Evolutionary conservation across 2,797 vertebrate species (phyloP).

Genomic region (Enteromius anoplus): DNA sequence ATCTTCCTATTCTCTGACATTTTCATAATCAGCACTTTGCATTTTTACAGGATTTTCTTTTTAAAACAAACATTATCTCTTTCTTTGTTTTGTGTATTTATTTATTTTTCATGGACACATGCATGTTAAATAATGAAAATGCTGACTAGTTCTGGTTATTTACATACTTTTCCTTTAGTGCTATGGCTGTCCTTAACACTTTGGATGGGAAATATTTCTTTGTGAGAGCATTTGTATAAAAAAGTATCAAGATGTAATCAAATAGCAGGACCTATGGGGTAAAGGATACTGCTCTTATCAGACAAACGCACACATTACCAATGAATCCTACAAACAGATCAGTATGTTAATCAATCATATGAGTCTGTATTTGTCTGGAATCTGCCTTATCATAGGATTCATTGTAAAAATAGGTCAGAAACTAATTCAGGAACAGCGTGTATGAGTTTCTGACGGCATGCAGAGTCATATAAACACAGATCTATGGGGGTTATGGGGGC

Average conservation of each 20-base stretch:
- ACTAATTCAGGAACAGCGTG: neutral
- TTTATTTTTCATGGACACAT: neutral
- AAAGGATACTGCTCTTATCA: neutral
- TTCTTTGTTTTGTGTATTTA: no score
- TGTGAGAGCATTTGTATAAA: neutral
- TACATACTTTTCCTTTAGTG: no score
- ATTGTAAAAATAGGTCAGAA: neutral
- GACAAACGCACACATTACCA: neutral
- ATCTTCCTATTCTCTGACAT: no score
- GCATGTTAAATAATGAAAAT: neutral
- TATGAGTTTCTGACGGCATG: neutral
- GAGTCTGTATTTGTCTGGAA: neutral
- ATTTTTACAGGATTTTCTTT: no score
- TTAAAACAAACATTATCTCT: no score
- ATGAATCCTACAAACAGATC: neutral
- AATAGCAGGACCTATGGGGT: neutral
- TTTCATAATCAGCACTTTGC: no score
- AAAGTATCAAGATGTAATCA: neutral
- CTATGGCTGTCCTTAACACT: no score
- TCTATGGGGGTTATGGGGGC: constrained; percentile 13
- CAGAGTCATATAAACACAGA: constrained; percentile 29
- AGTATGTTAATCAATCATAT: neutral
- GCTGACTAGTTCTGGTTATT: no score
- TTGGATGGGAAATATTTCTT: neutral
- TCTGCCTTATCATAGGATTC: neutral